These are phyloP conservation scores for Enteromius argenteus DNA, from an alignment of 2,797 vertebrate genomes.

Conservation along the genomic window DNA sequence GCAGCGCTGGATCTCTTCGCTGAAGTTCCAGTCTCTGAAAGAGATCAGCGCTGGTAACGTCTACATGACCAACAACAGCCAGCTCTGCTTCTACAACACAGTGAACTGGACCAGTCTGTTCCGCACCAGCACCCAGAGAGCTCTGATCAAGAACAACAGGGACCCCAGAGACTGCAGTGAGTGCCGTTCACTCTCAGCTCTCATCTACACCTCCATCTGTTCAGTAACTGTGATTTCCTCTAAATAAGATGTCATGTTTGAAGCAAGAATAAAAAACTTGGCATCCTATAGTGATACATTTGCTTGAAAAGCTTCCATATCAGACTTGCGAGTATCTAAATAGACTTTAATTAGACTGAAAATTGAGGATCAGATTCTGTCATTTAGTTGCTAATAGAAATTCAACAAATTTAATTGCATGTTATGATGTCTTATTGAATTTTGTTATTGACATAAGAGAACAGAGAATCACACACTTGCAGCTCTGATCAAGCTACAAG, in stretches of 20 bases:
- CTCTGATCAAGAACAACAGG: slow-evolving; percentile 88
- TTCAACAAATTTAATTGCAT: background rate
- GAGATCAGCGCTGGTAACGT: slow-evolving; percentile 98
- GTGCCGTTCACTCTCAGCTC: slow-evolving; percentile 66
- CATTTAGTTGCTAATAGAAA: slow-evolving; percentile 1
- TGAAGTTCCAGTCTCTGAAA: slow-evolving; percentile 92
- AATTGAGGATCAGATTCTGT: slow-evolving; percentile 11
- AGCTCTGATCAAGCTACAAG: background rate
- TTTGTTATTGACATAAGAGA: background rate
- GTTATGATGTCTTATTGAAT: background rate
- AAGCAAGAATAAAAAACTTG: slow-evolving; percentile 9
- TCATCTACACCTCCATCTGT: slow-evolving; percentile 24
- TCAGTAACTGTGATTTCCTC: slow-evolving; percentile 17
- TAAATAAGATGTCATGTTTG: slow-evolving; percentile 30
- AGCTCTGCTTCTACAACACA: slow-evolving; percentile 95
- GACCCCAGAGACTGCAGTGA: slow-evolving; percentile 93
- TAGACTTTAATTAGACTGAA: slow-evolving; percentile 21
- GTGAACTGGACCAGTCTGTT: slow-evolving; percentile 97
- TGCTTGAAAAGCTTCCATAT: slow-evolving; percentile 8
- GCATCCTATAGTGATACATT: background rate
- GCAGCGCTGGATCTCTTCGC: slow-evolving; percentile 91
- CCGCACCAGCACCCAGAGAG: slow-evolving; percentile 88
- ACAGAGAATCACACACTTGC: background rate
- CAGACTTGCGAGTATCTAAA: background rate
- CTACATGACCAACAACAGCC: slow-evolving; percentile 96